Evolutionary conservation across 2,113 vertebrate species (phyloP), one percentile per base, ranked within the genome.

Genomic region (Melanostigma gelatinosum): DNA sequence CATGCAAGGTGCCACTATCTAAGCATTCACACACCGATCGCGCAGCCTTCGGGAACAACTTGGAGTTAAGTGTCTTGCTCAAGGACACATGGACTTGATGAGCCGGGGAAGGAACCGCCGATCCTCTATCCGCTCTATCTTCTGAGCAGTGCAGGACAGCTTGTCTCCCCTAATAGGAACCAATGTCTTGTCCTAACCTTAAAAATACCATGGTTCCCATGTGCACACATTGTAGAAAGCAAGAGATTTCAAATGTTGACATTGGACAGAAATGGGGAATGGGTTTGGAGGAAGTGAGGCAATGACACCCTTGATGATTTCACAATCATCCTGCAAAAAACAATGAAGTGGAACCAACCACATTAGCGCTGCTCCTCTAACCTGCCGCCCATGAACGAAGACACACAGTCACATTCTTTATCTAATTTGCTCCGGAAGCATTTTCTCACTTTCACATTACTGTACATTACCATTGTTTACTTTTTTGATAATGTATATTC

Each of bases 291-390:
- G 67, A 77, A 55, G 61, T 7, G 58, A 54, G 36, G 40, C 61
- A 62, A 57, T 77, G 66, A 67, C 62, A 62, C 36, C 13, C 44
- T 55, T 65, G 65, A 74, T 71, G 72, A 75, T 79, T 60, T 66
- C 32, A 70, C 64, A 65, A 22, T 60, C 48, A 60, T 20, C 40
- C 32, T 34, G 71, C 22, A 58, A 24, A 52, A 73, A 65, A 76
- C 60, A 72, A 61, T 72, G 52, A 24, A 66, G 50, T 13, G 52
- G 60, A 79, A 79, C 50, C 48, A 34, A 58, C 10, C 32, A 32
- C 32, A 64, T 62, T 61, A 46, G 63, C 44, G 27, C 36, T 36
- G 42, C 42, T 66, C 61, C 10, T 36, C 34, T 72, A 62, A 63
- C 24, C 42, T 55, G n/a, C 34, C 34, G 42, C 27, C 34, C 1